Evolutionary conservation across 2,888 invertebrate genomes (phyloP).

Genomic region (Didymodactylos carnosus): DNA sequence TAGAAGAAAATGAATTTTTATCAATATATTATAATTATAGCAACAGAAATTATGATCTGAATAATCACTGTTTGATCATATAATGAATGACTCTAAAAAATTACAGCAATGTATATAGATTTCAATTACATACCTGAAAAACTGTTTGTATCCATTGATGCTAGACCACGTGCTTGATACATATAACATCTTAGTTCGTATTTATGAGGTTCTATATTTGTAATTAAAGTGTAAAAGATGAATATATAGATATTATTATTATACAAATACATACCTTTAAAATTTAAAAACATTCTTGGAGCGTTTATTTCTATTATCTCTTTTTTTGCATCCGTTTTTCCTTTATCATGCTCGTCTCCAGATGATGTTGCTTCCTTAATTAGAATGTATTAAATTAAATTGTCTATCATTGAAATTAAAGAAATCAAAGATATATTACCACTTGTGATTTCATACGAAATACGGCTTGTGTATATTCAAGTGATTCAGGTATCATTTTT

Average conservation of each 20-base stretch:
- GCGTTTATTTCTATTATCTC: conserved; percentile 18
- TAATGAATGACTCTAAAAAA: no score
- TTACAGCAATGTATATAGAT: no score
- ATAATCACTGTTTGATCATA: no score
- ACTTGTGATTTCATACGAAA: neutral
- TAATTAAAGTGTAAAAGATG: conserved; percentile 14
- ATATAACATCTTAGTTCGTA: conserved; percentile 71
- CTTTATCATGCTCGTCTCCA: neutral
- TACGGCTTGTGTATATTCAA: neutral
- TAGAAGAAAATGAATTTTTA: no score
- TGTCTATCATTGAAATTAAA: no score
- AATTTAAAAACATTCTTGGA: conserved; percentile 33
- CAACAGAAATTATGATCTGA: no score
- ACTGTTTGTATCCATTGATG: conserved; percentile 33
- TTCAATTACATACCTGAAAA: neutral
- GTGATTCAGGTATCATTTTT: conserved; percentile 27
- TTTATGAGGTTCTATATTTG: conserved; percentile 31
- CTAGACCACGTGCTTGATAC: conserved; percentile 47
- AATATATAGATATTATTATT: neutral
- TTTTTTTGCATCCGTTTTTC: neutral
- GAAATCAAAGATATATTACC: no score
- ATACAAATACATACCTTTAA: conserved; percentile 22
- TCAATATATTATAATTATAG: no score
- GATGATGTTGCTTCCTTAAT: neutral
- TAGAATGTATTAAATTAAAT: no score